Evolutionary conservation across 1,140 invertebrate genomes (phyloP).

Genomic region (Drosophila saltans): DNA sequence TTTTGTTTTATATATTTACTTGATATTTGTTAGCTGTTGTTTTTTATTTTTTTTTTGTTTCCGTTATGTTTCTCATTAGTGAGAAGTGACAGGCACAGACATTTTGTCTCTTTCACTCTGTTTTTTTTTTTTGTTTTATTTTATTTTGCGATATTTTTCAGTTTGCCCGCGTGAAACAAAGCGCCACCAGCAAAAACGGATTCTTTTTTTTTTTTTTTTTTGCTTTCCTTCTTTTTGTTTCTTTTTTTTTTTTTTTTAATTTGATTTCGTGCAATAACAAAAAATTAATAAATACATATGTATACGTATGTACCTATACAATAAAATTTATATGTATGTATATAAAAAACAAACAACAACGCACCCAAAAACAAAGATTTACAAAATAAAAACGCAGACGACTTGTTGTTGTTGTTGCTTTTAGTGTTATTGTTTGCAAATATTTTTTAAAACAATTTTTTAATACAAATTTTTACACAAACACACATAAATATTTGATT

Average conservation of each 20-base stretch:
- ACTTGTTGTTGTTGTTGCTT: conserved; percentile 24
- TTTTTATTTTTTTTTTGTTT: neutral
- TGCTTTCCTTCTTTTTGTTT: conserved; percentile 40
- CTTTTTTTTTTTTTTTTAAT: conserved; percentile 46
- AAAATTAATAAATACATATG: conserved; percentile 52
- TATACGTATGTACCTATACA: conserved; percentile 6
- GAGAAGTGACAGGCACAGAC: neutral
- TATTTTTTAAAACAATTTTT: neutral
- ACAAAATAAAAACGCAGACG: conserved; percentile 40
- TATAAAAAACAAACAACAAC: conserved; percentile 49
- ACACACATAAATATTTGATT: conserved; percentile 8
- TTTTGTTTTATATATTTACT: conserved; percentile 8
- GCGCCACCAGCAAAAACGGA: conserved; percentile 70
- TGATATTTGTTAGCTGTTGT: conserved; percentile 3
- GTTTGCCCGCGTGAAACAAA: conserved; percentile 77
- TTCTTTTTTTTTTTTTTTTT: conserved; percentile 58
- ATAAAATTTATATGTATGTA: conserved; percentile 8
- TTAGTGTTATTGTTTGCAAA: conserved; percentile 18
- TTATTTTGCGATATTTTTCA: conserved; percentile 56
- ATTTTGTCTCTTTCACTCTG: neutral
- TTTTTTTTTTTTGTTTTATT: conserved; percentile 9
- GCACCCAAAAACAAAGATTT: conserved; percentile 36
- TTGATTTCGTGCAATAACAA: conserved; percentile 32
- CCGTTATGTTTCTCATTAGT: neutral
- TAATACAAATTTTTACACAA: conserved; percentile 12